Base-by-base conservation (phyloP, 2,113 vertebrate species). In the Rutilus rutilus region DNA sequence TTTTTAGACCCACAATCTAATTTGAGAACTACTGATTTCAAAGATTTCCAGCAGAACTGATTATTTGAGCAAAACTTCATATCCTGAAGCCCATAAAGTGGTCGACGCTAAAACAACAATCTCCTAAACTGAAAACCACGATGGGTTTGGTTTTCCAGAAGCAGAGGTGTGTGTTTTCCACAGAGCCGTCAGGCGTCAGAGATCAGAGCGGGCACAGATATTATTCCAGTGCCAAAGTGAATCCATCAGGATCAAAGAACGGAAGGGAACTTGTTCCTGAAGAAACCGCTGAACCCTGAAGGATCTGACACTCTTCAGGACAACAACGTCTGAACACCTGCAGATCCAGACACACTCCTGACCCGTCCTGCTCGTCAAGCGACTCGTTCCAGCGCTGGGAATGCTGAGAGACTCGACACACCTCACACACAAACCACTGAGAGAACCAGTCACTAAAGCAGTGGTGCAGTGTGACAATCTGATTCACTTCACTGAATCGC, bases 211-310 rank as follows among this genome's bases (percentile, higher is more conserved):
- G 17, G 79, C 21, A 23, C 50, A 80, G 4, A 30, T 45, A 59
- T 74, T 78, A 60, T 27, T 59, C 75, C 36, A 69, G 27, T 21
- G 23, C 57, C 85, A 84, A 77, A 86, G 33, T 5, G 80, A 69
- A 76, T 84, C 67, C 75, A 52, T 88, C 81, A 84, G 62, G 17
- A 83, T 75, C 54, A 52, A 75, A 57, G 73, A 69, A 86, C 84
- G 6, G 52, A 54, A 86, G 83, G 80, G 50, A 39, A 14, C 15
- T 14, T 27, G 59, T 30, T 23, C 30, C 71, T 33, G 39, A 67
- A 64, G n/a, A 74, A 69, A 79, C 27, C 33, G 7, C 5, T 78
- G 74, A 50, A 60, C 85, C 42, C 10, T 86, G 57, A 27, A 39
- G 36, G 36, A 39, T 6, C 36, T 39, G 36, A 39, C 36, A 39